phyloP scores from a whole-genome alignment of 2,797 vertebrate genomes.

The Takifugu rubripes region DNA sequence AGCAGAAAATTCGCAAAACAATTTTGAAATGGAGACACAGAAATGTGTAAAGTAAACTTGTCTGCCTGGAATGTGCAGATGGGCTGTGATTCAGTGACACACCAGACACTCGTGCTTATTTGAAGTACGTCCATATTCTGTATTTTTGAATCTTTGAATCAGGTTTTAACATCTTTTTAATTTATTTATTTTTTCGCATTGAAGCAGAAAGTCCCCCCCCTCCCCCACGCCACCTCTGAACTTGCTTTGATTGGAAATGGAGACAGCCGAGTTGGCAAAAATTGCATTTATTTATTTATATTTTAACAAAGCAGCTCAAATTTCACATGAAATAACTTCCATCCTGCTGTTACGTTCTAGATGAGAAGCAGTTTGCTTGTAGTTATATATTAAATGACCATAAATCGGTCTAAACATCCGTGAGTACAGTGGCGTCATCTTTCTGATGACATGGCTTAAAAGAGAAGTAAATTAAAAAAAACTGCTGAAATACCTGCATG shows the following conservation, averaged over 20 bases:
- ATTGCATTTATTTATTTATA: constrained; percentile 11
- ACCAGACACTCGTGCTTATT: constrained; percentile 29
- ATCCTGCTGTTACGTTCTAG: background rate
- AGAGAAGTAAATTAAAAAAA: constrained; percentile 46
- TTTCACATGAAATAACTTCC: no score
- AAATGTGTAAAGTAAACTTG: constrained; percentile 14
- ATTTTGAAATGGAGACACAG: background rate
- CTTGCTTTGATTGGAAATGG: constrained; percentile 36
- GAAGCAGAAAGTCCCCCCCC: constrained; percentile 13
- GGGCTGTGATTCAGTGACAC: constrained; percentile 29
- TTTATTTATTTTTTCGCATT: constrained; percentile 53
- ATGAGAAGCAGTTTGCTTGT: constrained; percentile 5
- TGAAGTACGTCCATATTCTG: constrained; percentile 27
- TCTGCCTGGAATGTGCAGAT: constrained; percentile 18
- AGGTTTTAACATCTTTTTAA: constrained; percentile 30
- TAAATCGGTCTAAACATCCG: background rate
- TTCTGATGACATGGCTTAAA: background rate
- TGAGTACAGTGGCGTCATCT: background rate
- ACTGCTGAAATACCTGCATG: constrained; percentile 95
- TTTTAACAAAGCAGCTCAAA: constrained; percentile 29
- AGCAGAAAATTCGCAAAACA: no score
- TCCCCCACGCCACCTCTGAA: constrained; percentile 19
- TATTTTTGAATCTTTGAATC: constrained; percentile 37
- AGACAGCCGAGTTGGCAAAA: constrained; percentile 22
- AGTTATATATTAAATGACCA: constrained; percentile 15